Evolutionary conservation across 2,113 vertebrate genomes (phyloP), one percentile per base, ranked within the genome.

Genomic region (Dasyprocta punctata): DNA sequence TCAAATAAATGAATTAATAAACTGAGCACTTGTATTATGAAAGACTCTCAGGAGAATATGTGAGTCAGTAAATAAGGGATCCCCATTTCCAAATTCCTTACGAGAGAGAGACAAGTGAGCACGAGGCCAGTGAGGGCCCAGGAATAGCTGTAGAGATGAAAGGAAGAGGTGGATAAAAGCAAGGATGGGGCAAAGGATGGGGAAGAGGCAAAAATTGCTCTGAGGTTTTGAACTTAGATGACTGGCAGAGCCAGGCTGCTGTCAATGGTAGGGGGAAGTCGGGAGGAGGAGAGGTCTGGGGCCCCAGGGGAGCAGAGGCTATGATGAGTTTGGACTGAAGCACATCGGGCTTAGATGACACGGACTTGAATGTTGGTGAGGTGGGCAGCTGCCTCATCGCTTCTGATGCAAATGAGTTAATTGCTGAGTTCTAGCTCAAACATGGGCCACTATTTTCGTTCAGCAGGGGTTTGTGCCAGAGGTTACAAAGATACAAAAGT

Each of bases 1-100:
- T 86, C 30, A 86, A 86, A 65, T 78, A 90, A 73, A 60, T 44
- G 47, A 82, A 85, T 85, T 73, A 75, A 96, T 63, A 89, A 90
- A 71, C 52, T 10, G 71, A 85, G n/a, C 11, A 67, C 11, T 28
- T 36, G 17, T 56, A 20, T 26, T 49, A n/a, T 84, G 81, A 96
- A 94, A 90, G n/a, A 28, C 16, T 8, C 33, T 44, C 20, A 89
- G 54, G 38, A 78, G 88, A 89, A 65, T 73, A 38, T n/a, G 65
- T 80, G 90, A 89, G 54, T 73, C 17, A 67, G 44, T 38, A 60
- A 89, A 93, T 38, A 26, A 87, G 90, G 38, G 7, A n/a, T 54
- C 30, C 47, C 26, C 38, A 49, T 86, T 56, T 38, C 78, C 36
- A 80, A 67, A 71, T 54, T n/a, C 30, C 44, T 83, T 67, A 54